Evolutionary conservation across 2,113 vertebrate species (phyloP).

Genomic region (Garra rufa): DNA sequence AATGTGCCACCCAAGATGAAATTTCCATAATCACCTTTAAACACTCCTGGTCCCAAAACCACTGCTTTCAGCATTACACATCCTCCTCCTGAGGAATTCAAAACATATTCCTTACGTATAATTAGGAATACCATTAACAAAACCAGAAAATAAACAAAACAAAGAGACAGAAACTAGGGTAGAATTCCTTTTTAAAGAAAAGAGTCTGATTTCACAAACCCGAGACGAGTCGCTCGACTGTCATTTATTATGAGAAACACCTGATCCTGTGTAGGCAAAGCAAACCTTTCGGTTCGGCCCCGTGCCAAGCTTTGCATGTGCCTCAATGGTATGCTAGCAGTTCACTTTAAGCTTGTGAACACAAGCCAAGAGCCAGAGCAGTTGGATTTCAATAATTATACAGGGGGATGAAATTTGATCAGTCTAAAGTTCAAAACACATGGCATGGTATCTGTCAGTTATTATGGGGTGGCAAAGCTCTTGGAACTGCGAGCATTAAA

Average conservation of each 20-base stretch:
- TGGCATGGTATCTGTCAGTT: slow-evolving; percentile 51
- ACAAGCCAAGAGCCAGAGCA: slow-evolving; percentile 46
- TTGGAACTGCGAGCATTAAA: slow-evolving; percentile 46
- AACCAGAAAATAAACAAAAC: slow-evolving; percentile 26
- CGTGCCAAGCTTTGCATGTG: slow-evolving; percentile 47
- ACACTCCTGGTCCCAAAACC: slow-evolving; percentile 26
- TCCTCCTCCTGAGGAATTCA: slow-evolving; percentile 1
- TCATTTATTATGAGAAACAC: slow-evolving; percentile 49
- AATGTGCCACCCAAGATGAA: slow-evolving; percentile 38
- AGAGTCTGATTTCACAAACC: slow-evolving; percentile 29
- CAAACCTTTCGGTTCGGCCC: slow-evolving; percentile 27
- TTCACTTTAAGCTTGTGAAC: slow-evolving; percentile 55
- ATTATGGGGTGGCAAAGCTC: slow-evolving; percentile 49
- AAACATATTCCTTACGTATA: slow-evolving; percentile 15
- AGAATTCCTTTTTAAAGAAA: slow-evolving; percentile 41
- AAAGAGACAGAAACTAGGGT: slow-evolving; percentile 16
- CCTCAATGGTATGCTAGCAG: slow-evolving; percentile 30
- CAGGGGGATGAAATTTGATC: slow-evolving; percentile 59
- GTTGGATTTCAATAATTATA: slow-evolving; percentile 56
- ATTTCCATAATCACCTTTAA: slow-evolving; percentile 39
- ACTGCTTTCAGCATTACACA: slow-evolving; percentile 23
- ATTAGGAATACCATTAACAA: slow-evolving; percentile 34
- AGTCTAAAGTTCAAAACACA: slow-evolving; percentile 46
- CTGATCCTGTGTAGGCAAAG: slow-evolving; percentile 38
- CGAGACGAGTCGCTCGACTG: slow-evolving; percentile 23